Evolutionary conservation across 2,888 invertebrate genomes (phyloP), one percentile per base, ranked within the genome.

Genomic region (Tanytarsus gracilentus): DNA sequence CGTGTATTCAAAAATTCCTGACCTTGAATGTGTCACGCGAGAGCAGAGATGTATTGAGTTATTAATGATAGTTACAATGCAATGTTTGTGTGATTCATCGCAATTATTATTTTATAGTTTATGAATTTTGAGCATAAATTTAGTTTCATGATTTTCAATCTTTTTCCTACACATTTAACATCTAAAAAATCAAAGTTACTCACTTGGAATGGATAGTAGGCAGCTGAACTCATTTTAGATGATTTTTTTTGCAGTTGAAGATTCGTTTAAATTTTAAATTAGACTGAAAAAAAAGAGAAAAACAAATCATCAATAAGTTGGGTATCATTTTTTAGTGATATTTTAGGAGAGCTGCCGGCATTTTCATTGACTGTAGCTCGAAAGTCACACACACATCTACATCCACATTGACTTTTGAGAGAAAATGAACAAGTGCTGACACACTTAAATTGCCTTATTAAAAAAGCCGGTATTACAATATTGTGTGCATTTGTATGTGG

Each of bases 201-300:
- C 74, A 88, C 88, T 83, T 88, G 88, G 82, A 87, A 88, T 69
- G 88, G 88, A 76, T 88, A 88, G 76, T 88, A 88, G 76, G 88
- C 86, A 69, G 86, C 85, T 72, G 85, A 84, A 75, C 83, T 82
- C 85, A 85, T 85, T 71, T 74, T 82, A 76, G 16, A 18, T 16
- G 30, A 50, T 27, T 50, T 50, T 26, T 50, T 11, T n/a, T 5
- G 9, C 33, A n/a, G n/a, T 33, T 33, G 2, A 33, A 9, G 6
- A 33, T 33, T 2, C n/a, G n/a, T n/a, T n/a, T n/a, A n/a, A n/a
- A n/a, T n/a, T 30, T 30, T 30, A 30, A 40, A 40, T 18, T n/a
- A 7, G 40, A 40, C 16, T 40, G 11, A 16, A 14, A 6, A 33
- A 33, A 33, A 33, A 33, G 33, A 33, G 9, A n/a, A 33, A 33